Base-by-base conservation (phyloP, 2,113 vertebrate genomes). In the Myiozetetes cayanensis region DNA sequence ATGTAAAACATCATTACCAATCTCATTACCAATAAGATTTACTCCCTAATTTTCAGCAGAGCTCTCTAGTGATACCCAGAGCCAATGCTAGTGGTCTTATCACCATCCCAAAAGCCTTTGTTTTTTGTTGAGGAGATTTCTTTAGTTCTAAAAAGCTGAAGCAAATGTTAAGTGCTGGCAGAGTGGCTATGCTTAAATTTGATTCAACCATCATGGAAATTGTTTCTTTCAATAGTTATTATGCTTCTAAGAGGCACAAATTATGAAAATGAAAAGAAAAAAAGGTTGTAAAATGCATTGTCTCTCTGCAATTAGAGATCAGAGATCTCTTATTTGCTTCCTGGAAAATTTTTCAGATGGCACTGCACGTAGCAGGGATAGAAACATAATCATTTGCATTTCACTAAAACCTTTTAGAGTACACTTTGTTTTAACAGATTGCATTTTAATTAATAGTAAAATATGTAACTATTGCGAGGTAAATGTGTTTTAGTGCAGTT, bases 391-490 rank as follows among this genome's bases (percentile, higher is more conserved):
- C 4, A 47, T 55, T 55, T 74, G 6, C 1, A 2, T 62, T 93
- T 81, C 14, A 14, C 7, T 12, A 19, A 61, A 84, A 61, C n/a
- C 4, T 88, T 85, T 78, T 75, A 67, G 41, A 56, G 20, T 37
- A 37, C 4, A 14, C 22, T 94, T 87, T 75, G 8, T 84, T 90
- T 87, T 44, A 35, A 53, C 23, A 59, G 41, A 41, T 33, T 85
- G 9, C 43, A 52, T 66, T 93, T 83, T 74, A 80, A 83, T 89
- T 80, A 82, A 72, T 86, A 66, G 37, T 63, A 66, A 79, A 72
- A 70, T 82, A 33, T 59, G 21, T 62, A 83, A 50, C 77, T 89
- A 59, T 59, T 76, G 31, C 1, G 3, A 53, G 50, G 19, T 13
- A 63, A 83, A 58, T n/a, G 23, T 72, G 46, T 90, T 87, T 86